Conservation (phyloP, 2,797 vertebrate species). For the Dendrocincla fuliginosa region DNA sequence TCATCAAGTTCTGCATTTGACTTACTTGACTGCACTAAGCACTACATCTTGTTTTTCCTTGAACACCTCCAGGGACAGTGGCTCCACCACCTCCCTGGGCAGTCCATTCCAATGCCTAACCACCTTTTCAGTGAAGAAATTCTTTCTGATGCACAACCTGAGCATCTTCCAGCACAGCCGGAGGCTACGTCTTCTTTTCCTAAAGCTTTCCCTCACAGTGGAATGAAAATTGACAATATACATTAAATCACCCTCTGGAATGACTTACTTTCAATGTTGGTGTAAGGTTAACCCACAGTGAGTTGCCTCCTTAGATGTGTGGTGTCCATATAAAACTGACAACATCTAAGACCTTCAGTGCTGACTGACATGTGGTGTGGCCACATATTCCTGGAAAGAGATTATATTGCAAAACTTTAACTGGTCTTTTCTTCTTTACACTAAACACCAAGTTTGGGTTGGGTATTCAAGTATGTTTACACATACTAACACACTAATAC, state of each 20-base stretch:
- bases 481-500: background rate
- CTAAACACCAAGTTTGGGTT: background rate
- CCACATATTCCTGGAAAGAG: background rate
- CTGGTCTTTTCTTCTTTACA: background rate
- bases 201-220: background rate
- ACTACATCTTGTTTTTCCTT: background rate
- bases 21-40: background rate
- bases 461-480: background rate
- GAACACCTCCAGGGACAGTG: background rate
- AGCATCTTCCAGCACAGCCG: background rate
- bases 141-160: background rate
- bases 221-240: background rate
- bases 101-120: background rate
- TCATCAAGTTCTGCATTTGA: background rate
- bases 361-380: background rate
- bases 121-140: background rate
- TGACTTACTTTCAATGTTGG: background rate
- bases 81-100: background rate
- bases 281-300: background rate
- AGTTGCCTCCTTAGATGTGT: background rate
- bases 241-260: background rate
- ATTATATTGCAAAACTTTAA: background rate
- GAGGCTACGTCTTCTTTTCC: background rate
- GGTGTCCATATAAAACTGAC: background rate
- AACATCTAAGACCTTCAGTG: background rate